phyloP scores from a whole-genome alignment of 2,113 vertebrate genomes.

The Pachycephala philippinensis region DNA sequence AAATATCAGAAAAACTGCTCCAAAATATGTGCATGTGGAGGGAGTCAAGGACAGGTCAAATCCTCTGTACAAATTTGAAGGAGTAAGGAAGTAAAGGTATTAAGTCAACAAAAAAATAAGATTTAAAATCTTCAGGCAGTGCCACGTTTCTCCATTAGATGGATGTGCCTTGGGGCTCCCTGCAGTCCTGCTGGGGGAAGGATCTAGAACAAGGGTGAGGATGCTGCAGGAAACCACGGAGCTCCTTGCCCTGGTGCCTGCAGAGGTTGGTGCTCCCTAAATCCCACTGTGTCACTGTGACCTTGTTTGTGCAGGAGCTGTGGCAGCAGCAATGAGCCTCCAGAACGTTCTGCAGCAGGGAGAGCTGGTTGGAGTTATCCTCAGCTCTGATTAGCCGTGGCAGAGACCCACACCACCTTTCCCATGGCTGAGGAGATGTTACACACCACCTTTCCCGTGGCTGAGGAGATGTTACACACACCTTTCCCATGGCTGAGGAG shows the following conservation, averaged over 20 bases:
- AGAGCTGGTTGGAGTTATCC: background rate
- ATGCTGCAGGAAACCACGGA: background rate
- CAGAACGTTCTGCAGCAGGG: background rate
- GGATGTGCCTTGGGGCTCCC: background rate
- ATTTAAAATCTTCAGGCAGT: background rate
- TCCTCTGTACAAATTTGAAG: background rate
- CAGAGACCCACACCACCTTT: background rate
- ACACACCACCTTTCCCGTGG: background rate
- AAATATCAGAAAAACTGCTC: background rate
- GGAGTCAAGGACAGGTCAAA: background rate
- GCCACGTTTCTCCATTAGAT: too few relatives aligned
- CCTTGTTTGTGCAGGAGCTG: background rate
- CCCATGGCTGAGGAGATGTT: background rate
- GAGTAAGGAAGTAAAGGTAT: background rate
- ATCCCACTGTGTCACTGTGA: background rate
- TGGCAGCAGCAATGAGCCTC: background rate
- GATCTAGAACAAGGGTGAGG: background rate
- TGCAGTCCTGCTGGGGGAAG: background rate
- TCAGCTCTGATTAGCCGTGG: background rate
- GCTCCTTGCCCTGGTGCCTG: background rate
- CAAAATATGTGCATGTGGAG: rapidly evolving
- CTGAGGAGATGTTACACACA: too few relatives aligned
- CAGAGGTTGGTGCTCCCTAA: background rate
- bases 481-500: too few relatives aligned
- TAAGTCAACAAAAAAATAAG: background rate